phyloP scores from a whole-genome alignment of 64 coral and sea anemone species.

The Acropora tenuis region DNA sequence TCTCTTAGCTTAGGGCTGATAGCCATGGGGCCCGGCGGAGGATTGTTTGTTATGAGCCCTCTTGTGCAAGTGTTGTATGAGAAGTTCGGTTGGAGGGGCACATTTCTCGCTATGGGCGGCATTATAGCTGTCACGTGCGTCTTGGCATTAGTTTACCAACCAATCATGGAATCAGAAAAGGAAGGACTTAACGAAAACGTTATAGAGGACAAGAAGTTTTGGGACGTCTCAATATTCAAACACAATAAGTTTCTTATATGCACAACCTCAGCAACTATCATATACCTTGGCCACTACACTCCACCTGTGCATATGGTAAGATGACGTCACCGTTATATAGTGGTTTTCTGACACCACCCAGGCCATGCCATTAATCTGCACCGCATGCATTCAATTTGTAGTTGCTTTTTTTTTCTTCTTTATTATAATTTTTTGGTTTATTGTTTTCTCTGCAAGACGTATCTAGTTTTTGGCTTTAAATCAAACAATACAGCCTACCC shows the following conservation, averaged over 20 bases:
- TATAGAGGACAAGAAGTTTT: slow-evolving; percentile 6
- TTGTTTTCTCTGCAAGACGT: no score
- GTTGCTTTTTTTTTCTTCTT: no score
- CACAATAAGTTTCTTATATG: slow-evolving; percentile 13
- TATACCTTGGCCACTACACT: slow-evolving; percentile 17
- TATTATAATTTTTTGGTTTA: no score
- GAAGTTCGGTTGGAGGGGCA: slow-evolving; percentile 30
- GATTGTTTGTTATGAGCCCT: slow-evolving; percentile 43
- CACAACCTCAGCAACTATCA: not conserved
- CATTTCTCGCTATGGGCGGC: slow-evolving; percentile 15
- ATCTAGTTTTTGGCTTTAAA: no score
- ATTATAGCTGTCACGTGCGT: not conserved
- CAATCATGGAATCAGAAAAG: slow-evolving; percentile 17
- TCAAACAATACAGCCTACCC: no score
- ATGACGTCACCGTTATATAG: not conserved
- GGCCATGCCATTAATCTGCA: no score
- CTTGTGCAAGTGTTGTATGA: slow-evolving; percentile 2
- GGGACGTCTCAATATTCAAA: slow-evolving; percentile 26
- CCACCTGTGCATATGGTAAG: slow-evolving; percentile 43
- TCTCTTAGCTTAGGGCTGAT: slow-evolving; percentile 32
- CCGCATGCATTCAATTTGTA: no score
- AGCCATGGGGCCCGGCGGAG: slow-evolving; percentile 43
- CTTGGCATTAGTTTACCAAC: slow-evolving; percentile 17
- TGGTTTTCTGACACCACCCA: no score
- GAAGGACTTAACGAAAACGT: not conserved